phyloP scores from a whole-genome alignment of 2,113 vertebrate species.

The Tautogolabrus adspersus region DNA sequence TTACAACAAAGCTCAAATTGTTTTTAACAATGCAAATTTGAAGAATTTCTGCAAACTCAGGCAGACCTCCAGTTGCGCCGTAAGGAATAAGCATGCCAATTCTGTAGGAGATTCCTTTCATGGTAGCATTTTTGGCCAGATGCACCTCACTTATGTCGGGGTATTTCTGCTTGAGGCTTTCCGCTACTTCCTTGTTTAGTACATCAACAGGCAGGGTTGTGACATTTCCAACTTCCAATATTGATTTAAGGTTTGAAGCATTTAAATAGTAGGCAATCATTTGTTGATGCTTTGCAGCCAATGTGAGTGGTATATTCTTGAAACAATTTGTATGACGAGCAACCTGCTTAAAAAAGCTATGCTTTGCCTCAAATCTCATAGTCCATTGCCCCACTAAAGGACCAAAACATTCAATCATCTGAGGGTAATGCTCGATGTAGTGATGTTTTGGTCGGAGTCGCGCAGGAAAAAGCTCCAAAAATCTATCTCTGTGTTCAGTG shows the following conservation, averaged over 20 bases:
- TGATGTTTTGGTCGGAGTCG: too few relatives aligned
- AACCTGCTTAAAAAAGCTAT: constrained; percentile 6
- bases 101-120: constrained; percentile 1
- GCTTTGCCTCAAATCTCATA: too few relatives aligned
- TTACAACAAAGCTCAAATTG: constrained; percentile 1
- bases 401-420: neutral
- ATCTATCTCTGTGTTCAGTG: too few relatives aligned
- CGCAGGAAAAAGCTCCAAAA: too few relatives aligned
- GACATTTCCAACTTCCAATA: neutral
- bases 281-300: neutral
- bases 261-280: constrained; percentile 4
- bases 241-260: neutral
- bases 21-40: neutral
- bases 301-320: constrained; percentile 1
- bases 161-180: neutral
- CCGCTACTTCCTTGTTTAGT: neutral
- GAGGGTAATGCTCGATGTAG: too few relatives aligned
- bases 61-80: neutral
- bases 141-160: neutral
- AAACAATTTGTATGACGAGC: constrained; percentile 1
- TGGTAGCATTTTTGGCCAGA: neutral
- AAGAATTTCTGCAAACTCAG: neutral
- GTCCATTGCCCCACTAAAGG: neutral
- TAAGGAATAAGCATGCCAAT: neutral
- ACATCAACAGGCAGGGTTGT: neutral